Base-by-base conservation (phyloP, 2,888 invertebrate species). In the Rugalucina vietnamica region DNA sequence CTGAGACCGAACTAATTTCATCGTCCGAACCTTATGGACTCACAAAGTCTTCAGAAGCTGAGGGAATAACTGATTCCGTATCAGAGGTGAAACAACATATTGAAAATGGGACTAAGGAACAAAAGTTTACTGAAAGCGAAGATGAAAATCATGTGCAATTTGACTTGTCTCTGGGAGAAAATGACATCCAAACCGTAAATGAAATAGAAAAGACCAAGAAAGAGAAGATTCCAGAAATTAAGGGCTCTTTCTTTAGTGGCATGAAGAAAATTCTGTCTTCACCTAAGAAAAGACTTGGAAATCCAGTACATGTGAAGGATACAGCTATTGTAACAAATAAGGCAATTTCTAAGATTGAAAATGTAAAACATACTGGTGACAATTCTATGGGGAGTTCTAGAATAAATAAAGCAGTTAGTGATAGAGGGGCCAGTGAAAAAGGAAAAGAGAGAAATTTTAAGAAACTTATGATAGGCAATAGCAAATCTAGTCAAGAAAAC, bases 91-190 rank as follows among this genome's bases (percentile, higher is more conserved):
- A 27, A 34, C 75, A 54, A 24, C 36, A 34, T 1, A 4, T 37
- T 27, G 75, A 39, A 8, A 39, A 49, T 5, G n/a, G n/a, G 39
- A 1, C 72, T 4, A 49, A 72, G 21, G 29, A 39, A 72, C 10
- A 43, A 4, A 39, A 39, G 39, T 37, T 27, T 8, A 3, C 34
- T 2, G 43, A 43, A n/a, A 72, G 49, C 39, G 86, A 88, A 14
- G 81, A 81, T 82, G 91, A 90, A 57, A 80, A 78, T 69, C 90
- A 91, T 36, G 87, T 89, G 65, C 90, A 89, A 76, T 92, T 92
- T 75, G 85, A 92, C 81, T 80, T 92, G 21, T 92, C 91, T 34
- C 81, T 92, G 2, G 91, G 90, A 43, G 85, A 82, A 75, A 79
- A 82, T 24, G 81, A 87, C 18, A 73, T 49, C 57, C 32, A 74